Base-by-base conservation (phyloP, 2,113 vertebrate genomes). In the Protobothrops mucrosquamatus region DNA sequence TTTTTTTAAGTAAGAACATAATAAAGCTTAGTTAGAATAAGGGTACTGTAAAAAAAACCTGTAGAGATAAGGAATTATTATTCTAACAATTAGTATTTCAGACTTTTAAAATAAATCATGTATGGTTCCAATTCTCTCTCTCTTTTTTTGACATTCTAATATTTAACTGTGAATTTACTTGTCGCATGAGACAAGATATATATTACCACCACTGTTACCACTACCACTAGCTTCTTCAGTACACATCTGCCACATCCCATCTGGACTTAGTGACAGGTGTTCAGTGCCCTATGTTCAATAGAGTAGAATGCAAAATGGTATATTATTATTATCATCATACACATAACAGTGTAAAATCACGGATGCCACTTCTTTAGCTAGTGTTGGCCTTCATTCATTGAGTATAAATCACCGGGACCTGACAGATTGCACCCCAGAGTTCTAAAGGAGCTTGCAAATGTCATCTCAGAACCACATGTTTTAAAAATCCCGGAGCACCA, bases 21-120 rank as follows among this genome's bases (percentile, higher is more conserved):
- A 39, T 0, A 43, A 81, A 64, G 55, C 52, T 91, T 55, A 88
- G 92, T 89, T 93, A 92, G 54, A 59, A 90, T 94, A 85, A 93
- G 93, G 92, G 46, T 0, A 88, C 92, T 90, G 11, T 94, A 94
- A 15, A 97, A 97, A 95, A 97, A 94, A 94, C 90, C 90, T 90
- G 52, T 91, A 95, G 92, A 0, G 91, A 94, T 93, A 95, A 95
- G 93, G 87, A 95, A 93, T 39, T 93, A 93, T 91, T 95, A 94
- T 92, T 64, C 7, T 92, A 95, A 93, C 96, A 91, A 93, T 89
- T 92, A 90, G 92, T 93, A 90, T 48, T 96, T 96, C 94, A 86
- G 94, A 93, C 87, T 94, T 93, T 56, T n/a, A 89, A 93, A 95
- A 95, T 96, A 97, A 95, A 96, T 95, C 97, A 95, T 96, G 69